These are phyloP conservation scores for Rhamnusium bicolor DNA, from an alignment of 2,888 invertebrate species.

Conservation along the genomic window DNA sequence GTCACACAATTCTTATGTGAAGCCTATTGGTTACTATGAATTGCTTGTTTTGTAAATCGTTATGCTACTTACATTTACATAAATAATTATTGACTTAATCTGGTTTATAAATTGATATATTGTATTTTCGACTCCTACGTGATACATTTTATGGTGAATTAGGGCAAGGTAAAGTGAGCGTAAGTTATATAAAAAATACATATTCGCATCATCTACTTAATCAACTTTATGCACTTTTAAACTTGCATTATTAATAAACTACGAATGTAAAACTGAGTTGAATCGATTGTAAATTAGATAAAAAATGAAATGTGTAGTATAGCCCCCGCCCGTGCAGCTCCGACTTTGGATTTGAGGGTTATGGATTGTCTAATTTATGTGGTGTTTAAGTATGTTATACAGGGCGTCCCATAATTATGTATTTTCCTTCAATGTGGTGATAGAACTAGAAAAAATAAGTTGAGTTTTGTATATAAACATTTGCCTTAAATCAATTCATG, in stretches of 20 bases:
- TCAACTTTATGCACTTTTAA: neutral
- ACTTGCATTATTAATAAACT: neutral
- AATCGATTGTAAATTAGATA: no score
- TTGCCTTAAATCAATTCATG: no score
- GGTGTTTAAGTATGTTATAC: no score
- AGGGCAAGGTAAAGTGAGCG: neutral
- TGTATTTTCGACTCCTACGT: slow-evolving; percentile 5
- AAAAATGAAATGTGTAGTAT: no score
- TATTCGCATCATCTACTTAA: neutral
- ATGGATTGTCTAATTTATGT: no score
- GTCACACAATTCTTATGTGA: neutral
- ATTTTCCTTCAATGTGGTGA: no score
- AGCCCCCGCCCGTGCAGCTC: no score
- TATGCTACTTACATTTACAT: slow-evolving; percentile 1
- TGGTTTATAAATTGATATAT: slow-evolving; percentile 7
- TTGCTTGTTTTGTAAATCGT: neutral
- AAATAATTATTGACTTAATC: slow-evolving; percentile 14
- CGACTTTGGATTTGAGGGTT: no score
- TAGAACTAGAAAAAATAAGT: no score
- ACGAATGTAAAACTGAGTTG: neutral
- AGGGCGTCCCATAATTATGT: no score
- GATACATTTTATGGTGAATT: neutral
- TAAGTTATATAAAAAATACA: neutral
- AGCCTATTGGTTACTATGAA: neutral
- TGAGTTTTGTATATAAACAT: no score